Evolutionary conservation across 2,888 invertebrate genomes (phyloP).

Genomic region (Lasiommata megera): DNA sequence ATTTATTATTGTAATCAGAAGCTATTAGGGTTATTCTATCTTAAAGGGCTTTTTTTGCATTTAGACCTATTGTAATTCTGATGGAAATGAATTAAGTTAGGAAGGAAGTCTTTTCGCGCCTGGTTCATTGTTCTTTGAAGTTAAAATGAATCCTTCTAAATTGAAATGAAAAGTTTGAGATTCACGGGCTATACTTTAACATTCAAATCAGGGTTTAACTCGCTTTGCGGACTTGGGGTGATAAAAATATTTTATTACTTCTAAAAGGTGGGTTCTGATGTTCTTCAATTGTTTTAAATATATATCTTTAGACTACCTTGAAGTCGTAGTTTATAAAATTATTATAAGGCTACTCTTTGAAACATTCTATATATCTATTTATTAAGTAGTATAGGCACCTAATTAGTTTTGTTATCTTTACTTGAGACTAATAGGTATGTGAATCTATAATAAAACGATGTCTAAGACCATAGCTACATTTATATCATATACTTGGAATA

Average conservation of each 20-base stretch:
- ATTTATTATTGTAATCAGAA: too few species aligned
- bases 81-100: conserved; percentile 10
- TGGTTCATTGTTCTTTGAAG: conserved; percentile 19
- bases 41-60: neutral
- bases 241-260: conserved; percentile 16
- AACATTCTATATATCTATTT: too few species aligned
- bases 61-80: neutral
- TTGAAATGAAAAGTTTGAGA: conserved; percentile 21
- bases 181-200: conserved; percentile 12
- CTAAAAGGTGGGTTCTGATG: neutral
- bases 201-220: conserved; percentile 13
- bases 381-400: too few species aligned
- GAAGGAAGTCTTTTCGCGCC: conserved; percentile 13
- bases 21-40: neutral
- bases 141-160: conserved; percentile 24
- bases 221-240: conserved; percentile 5
- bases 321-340: neutral
- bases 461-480: too few species aligned
- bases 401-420: too few species aligned
- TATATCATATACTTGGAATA: too few species aligned
- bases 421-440: too few species aligned
- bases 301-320: neutral
- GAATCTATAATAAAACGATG: too few species aligned
- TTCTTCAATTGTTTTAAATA: conserved; percentile 11
- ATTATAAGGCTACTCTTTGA: too few species aligned